phyloP scores from a whole-genome alignment of 2,113 vertebrate genomes.

The Misgurnus mizolepis region DNA sequence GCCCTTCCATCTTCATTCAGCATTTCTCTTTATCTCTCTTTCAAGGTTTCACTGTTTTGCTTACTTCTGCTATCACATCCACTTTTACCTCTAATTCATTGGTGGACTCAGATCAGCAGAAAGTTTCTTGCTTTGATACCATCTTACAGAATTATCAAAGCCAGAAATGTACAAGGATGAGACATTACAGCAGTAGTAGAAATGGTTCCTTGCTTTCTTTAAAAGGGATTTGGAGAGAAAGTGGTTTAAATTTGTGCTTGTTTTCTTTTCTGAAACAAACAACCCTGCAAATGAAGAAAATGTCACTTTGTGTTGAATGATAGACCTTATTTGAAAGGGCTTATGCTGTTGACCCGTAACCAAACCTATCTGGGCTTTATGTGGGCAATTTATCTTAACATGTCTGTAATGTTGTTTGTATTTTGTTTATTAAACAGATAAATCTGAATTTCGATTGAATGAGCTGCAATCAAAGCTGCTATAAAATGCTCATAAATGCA shows the following conservation, averaged over 20 bases:
- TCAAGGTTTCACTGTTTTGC: slow-evolving; percentile 18
- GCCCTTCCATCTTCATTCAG: background rate
- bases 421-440: background rate
- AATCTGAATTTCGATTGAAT: background rate
- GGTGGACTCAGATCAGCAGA: slow-evolving; percentile 41
- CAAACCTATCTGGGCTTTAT: background rate
- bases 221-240: slow-evolving; percentile 12
- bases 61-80: slow-evolving; percentile 15
- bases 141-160: slow-evolving; percentile 51
- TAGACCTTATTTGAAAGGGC: background rate
- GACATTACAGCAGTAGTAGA: background rate
- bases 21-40: slow-evolving; percentile 17
- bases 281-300: slow-evolving; percentile 15
- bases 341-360: background rate
- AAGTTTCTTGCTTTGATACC: slow-evolving; percentile 52
- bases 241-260: slow-evolving; percentile 26
- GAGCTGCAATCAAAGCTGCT: background rate
- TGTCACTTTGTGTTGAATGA: background rate
- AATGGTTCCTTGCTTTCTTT: slow-evolving; percentile 35
- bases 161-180: slow-evolving; percentile 46
- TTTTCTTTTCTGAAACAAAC: slow-evolving; percentile 21
- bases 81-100: slow-evolving; percentile 34
- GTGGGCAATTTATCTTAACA: background rate
- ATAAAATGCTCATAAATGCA: background rate
- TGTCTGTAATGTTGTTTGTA: background rate